A percentile compares a stretch with the other conserved stretches of the same genome.
These are phyloP conservation scores for Calcarius lapponicus DNA, from an alignment of 2,797 vertebrate species.

Conservation along the genomic window DNA sequence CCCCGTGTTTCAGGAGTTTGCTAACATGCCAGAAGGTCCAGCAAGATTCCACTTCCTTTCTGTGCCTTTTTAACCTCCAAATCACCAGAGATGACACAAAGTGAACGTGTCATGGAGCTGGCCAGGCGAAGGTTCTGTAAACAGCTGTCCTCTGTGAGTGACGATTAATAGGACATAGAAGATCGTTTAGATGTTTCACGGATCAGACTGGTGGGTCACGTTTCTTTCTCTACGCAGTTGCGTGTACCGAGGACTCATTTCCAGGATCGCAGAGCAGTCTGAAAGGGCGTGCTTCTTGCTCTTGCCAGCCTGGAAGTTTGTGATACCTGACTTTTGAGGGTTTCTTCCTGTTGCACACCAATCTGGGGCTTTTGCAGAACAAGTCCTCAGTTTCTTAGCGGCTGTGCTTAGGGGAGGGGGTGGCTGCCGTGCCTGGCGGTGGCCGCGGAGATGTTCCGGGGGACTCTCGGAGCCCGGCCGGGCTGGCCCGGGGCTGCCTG, in stretches of 20 bases:
- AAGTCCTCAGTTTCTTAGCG: neutral
- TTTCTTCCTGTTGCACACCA: neutral
- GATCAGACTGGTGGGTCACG: neutral
- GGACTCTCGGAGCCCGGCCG: neutral
- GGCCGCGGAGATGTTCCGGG: neutral
- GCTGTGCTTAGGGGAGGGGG: neutral
- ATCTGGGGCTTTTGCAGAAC: neutral
- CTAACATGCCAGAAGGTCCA: neutral
- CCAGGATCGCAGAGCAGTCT: neutral
- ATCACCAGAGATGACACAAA: neutral
- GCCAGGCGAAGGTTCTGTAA: neutral
- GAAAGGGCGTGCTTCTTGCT: neutral
- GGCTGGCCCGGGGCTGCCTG: neutral
- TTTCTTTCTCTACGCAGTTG: neutral
- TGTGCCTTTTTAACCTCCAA: neutral
- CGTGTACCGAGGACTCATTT: neutral
- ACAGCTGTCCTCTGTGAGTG: neutral
- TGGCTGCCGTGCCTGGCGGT: neutral
- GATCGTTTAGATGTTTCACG: neutral
- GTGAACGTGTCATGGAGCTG: neutral
- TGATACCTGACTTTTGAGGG: neutral
- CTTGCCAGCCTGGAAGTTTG: neutral
- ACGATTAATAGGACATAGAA: neutral
- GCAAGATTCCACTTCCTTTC: neutral
- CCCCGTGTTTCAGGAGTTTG: neutral